Evolutionary conservation across 2,888 invertebrate genomes (phyloP), one percentile per base, ranked within the genome.

Genomic region (Enchytraeus crypticus): DNA sequence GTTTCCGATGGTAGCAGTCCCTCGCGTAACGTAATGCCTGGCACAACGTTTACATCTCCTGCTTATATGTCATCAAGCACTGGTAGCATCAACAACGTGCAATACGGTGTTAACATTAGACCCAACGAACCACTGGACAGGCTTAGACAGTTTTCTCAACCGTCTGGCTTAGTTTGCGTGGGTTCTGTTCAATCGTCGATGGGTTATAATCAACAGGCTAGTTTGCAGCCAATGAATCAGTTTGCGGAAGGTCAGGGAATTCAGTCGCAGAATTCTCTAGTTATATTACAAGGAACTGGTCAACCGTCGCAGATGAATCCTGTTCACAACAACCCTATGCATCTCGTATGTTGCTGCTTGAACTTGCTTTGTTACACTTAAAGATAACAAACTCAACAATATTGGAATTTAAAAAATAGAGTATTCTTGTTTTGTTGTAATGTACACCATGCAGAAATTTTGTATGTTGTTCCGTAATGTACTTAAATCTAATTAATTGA

Each of bases 111-210:
- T 18, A 38, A 38, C 11, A 14, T 18, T 14, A 38, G 38, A 14
- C 38, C 18, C 11, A 18, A 14, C 8, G 38, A 38, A 18, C 8
- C 18, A 18, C 38, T 14, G 38, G 38, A 38, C 11, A 38, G 38
- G 18, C 8, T 38, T 8, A 30, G 32, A 5, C 26, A 26, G 8
- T 45, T 26, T 5, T 29, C 21, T 21, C 29, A 47, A n/a, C 32
- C 49, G n/a, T 14, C 18, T 30, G 27, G 21, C 18, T 38, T 29
- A 5, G n/a, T n/a, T n/a, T n/a, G n/a, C n/a, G 11, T 3, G 23
- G 23, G 47, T 38, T 51, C 27, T 14, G 68, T 66, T 51, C 66
- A 66, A 55, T 71, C 71, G 51, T 63, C 29, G 21, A 8, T 34
- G 8, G 43, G 33, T 23, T 23, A 21, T 11, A 34, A 34, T 5